Evolutionary conservation across 1,140 invertebrate species (phyloP).

Genomic region (Philotrypesis tridentata): DNA sequence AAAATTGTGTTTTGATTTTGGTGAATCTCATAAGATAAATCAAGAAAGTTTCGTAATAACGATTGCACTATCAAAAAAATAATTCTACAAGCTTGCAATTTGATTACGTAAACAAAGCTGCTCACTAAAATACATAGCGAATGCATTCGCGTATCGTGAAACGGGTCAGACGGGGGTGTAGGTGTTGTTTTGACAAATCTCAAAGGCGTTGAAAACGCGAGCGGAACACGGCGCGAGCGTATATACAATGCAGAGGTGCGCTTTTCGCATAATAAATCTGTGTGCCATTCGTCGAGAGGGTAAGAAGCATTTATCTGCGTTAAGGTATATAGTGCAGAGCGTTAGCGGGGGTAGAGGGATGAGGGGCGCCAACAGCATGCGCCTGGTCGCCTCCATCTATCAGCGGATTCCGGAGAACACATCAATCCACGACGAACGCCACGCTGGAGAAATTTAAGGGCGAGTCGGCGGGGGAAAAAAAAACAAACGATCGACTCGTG

Average conservation of each 20-base stretch:
- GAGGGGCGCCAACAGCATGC: slow-evolving; percentile 64
- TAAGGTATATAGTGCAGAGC: slow-evolving; percentile 49
- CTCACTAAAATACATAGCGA: too few relatives aligned
- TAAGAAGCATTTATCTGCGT: slow-evolving; percentile 69
- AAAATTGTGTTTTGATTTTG: too few relatives aligned
- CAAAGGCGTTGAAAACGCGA: not conserved
- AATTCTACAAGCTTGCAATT: too few relatives aligned
- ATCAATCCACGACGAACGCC: slow-evolving; percentile 65
- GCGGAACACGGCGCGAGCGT: not conserved
- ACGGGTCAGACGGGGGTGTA: not conserved
- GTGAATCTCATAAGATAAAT: too few relatives aligned
- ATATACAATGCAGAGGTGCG: slow-evolving; percentile 54
- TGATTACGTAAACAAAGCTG: too few relatives aligned
- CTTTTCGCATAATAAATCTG: slow-evolving; percentile 71
- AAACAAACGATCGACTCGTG: slow-evolving; percentile 51
- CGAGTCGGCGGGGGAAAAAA: slow-evolving; percentile 41
- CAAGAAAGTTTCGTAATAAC: too few relatives aligned
- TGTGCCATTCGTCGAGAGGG: slow-evolving; percentile 64
- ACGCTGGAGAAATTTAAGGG: slow-evolving; percentile 64
- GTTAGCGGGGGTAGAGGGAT: slow-evolving; percentile 51
- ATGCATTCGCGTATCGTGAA: too few relatives aligned
- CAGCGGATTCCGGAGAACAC: slow-evolving; percentile 66
- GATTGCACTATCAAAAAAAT: too few relatives aligned
- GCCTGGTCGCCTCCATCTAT: slow-evolving; percentile 66
- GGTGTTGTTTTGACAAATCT: slow-evolving; percentile 34